Conservation (phyloP, 2,797 vertebrate genomes). For the Tamandua tetradactyla region DNA sequence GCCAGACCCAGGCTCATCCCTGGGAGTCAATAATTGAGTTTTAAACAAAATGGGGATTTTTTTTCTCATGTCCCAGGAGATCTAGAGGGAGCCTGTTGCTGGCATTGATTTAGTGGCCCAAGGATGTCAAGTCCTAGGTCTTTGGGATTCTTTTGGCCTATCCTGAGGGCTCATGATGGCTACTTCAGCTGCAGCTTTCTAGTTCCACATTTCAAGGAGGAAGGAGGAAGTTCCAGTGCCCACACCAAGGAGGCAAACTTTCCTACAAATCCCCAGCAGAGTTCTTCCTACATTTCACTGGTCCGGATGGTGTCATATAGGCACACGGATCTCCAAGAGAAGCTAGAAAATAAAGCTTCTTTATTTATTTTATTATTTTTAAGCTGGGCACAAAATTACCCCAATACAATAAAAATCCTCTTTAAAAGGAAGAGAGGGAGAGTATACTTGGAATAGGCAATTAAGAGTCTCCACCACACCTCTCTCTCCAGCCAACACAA, state of each 20-base stretch:
- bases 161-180: neutral
- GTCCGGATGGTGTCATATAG: neutral
- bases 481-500: too few relatives aligned
- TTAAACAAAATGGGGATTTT: conserved; percentile 15
- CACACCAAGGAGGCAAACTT: neutral
- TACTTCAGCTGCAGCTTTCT: neutral
- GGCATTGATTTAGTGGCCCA: neutral
- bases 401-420: neutral
- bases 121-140: neutral
- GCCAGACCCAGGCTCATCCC: too few relatives aligned
- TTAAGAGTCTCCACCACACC: neutral
- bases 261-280: neutral
- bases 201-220: neutral
- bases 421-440: neutral
- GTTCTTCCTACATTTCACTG: neutral
- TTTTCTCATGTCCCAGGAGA: neutral
- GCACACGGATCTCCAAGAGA: neutral
- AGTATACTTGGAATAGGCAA: neutral
- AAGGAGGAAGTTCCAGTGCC: neutral
- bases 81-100: neutral
- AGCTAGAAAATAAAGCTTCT: neutral
- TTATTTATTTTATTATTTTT: neutral
- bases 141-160: neutral
- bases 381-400: conserved; percentile 5
- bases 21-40: neutral